These are phyloP conservation scores for Psilopogon haemacephalus DNA, from an alignment of 2,113 vertebrate species.

Conservation along the genomic window DNA sequence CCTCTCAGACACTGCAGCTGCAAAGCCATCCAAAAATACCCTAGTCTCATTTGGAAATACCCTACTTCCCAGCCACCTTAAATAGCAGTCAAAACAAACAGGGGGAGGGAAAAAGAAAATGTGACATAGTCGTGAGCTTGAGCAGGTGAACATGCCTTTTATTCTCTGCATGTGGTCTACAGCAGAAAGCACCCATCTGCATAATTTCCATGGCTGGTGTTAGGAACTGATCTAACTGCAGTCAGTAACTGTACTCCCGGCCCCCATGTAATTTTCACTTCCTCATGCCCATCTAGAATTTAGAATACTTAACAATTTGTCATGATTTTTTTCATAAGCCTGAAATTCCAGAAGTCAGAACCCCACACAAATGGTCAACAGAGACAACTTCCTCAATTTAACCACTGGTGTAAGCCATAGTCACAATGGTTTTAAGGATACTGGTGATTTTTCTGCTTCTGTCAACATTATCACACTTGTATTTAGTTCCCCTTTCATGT, in stretches of 20 bases:
- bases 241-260: neutral
- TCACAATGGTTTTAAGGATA: slow-evolving; percentile 49
- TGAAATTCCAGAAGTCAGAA: neutral
- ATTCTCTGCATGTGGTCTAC: neutral
- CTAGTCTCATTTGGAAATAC: slow-evolving; percentile 4
- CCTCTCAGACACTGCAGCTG: neutral
- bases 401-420: neutral
- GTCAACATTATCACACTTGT: slow-evolving; percentile 45
- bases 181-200: neutral
- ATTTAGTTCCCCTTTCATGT: neutral
- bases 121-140: rapidly evolving
- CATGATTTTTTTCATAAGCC: neutral
- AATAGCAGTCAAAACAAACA: neutral
- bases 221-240: neutral
- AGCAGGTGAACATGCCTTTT: neutral
- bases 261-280: slow-evolving; percentile 9
- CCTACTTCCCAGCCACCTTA: neutral
- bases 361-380: neutral
- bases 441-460: slow-evolving; percentile 41
- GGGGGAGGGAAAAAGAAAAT: neutral
- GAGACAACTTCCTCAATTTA: slow-evolving; percentile 21
- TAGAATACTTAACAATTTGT: neutral
- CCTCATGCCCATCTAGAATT: neutral
- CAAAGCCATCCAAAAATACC: slow-evolving; percentile 11
- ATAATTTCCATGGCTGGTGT: neutral